Evolutionary conservation across 2,797 vertebrate species (phyloP), one percentile per base, ranked within the genome.

Genomic region (Benthosema pterotum): DNA sequence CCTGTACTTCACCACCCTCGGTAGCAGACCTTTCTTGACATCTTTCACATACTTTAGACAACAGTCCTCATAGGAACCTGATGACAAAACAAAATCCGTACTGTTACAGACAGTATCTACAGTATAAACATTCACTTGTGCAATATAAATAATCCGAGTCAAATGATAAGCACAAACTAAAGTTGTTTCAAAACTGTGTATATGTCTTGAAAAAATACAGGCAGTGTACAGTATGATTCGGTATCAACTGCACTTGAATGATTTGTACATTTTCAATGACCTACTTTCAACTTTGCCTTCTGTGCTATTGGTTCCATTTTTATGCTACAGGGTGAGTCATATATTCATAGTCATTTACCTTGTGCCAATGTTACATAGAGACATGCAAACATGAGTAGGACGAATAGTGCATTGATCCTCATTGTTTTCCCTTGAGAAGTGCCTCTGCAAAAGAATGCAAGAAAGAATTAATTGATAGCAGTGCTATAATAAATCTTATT

Each of bases 51-150:
- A 89, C 12, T 4, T 78, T 28, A 93, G 76, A 65, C 93, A 94
- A 83, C 93, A 94, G 86, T 94, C 91, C 0, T 93, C 91, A 38
- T 82, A 93, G 13, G 80, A 65, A 9, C 82, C 93, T 94, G 56
- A 72, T 57, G 13, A 54, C 14, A 6, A 75, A 25, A 70, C n/a
- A n/a, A 52, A 69, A 49, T 19, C 3, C 50, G 1, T 9, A 9
- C 25, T 16, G 28, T 9, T 17, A 17, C 11, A 9, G 11, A 42
- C n/a, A 42, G n/a, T 3, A 42, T 42, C 32, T 16, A 32, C n/a
- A n/a, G n/a, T 42, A 52, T 14, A 28, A n/a, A 52, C 13, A 15
- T 25, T 25, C 5, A 25, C 5, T 25, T 25, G 25, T n/a, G n/a
- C n/a, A n/a, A 25, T 25, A 5, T 25, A 25, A 25, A 25, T 25